A percentile compares a stretch with the other conserved stretches of the same genome.
These are phyloP conservation scores for Orgyia antiqua DNA, from an alignment of 2,888 invertebrate species.

Conservation along the genomic window DNA sequence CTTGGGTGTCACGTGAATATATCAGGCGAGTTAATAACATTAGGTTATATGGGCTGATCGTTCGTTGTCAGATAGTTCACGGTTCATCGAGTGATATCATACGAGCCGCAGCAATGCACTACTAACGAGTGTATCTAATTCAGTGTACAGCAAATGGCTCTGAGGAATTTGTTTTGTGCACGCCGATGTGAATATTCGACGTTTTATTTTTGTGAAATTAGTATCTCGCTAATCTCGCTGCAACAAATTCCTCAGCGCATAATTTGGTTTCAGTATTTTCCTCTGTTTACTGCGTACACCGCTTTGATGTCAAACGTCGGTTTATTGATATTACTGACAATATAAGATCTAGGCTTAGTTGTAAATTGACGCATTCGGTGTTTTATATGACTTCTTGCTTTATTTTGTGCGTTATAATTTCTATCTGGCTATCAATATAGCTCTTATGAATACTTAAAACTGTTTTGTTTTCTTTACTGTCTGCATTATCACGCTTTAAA, in stretches of 20 bases:
- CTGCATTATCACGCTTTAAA: too few relatives aligned
- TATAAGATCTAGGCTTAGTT: too few relatives aligned
- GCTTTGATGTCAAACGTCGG: constrained; percentile 49
- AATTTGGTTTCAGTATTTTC: constrained; percentile 56
- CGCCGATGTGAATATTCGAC: constrained; percentile 55
- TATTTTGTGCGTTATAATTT: too few relatives aligned
- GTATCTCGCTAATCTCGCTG: constrained; percentile 55
- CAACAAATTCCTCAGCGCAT: constrained; percentile 51
- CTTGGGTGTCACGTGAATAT: too few relatives aligned
- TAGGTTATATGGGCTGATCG: too few relatives aligned
- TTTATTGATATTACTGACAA: too few relatives aligned
- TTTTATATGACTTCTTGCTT: too few relatives aligned
- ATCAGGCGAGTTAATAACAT: too few relatives aligned
- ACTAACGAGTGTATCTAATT: constrained; percentile 71
- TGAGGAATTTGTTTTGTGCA: constrained; percentile 71
- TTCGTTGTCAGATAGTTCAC: constrained; percentile 30
- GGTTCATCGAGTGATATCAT: constrained; percentile 40
- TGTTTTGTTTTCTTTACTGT: too few relatives aligned
- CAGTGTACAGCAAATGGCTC: constrained; percentile 64
- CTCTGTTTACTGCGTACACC: constrained; percentile 36
- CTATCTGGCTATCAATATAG: too few relatives aligned
- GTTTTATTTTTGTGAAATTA: constrained; percentile 67
- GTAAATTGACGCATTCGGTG: too few relatives aligned
- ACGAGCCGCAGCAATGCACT: constrained; percentile 24
- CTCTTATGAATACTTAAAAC: too few relatives aligned